Percentiles rank a stretch among this genome's conserved stretches.
phyloP scores from a whole-genome alignment of 2,797 vertebrate species.

The Epinephelus malabaricus region DNA sequence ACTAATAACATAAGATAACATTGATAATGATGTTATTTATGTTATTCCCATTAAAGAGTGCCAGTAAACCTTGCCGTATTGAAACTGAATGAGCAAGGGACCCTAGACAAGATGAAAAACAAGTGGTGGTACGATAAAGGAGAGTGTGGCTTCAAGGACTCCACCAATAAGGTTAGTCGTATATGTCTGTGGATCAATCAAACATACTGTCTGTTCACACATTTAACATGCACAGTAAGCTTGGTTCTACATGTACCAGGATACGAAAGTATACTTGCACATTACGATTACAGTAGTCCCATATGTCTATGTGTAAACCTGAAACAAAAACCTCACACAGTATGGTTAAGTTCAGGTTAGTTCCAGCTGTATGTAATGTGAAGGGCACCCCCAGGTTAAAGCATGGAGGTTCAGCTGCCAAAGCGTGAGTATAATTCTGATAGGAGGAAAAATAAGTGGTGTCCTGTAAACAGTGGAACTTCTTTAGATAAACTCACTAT shows the following conservation, averaged over 20 bases:
- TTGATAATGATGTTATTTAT: conserved; percentile 99
- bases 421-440: conserved; percentile 12
- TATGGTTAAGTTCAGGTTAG: not conserved
- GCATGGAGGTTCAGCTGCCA: not conserved
- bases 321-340: not conserved
- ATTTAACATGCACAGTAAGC: conserved; percentile 45
- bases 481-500: not conserved
- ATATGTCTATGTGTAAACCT: conserved; percentile 12
- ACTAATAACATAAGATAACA: conserved; percentile 99
- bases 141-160: conserved; percentile 91
- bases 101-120: conserved; percentile 99
- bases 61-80: conserved; percentile 99
- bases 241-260: conserved; percentile 16
- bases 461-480: not conserved
- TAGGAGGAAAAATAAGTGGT: not conserved
- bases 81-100: conserved; percentile 99
- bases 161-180: conserved; percentile 92
- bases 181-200: conserved; percentile 86
- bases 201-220: conserved; percentile 61
- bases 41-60: conserved; percentile 99
- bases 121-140: conserved; percentile 97
- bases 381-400: not conserved
- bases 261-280: conserved; percentile 2
- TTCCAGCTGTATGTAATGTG: conserved; percentile 1
- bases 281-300: not conserved